A percentile compares a stretch with the other conserved stretches of the same genome.
These are phyloP conservation scores for Cladopsammia gracilis DNA, from an alignment of 64 coral and sea anemone species.

Conservation along the genomic window DNA sequence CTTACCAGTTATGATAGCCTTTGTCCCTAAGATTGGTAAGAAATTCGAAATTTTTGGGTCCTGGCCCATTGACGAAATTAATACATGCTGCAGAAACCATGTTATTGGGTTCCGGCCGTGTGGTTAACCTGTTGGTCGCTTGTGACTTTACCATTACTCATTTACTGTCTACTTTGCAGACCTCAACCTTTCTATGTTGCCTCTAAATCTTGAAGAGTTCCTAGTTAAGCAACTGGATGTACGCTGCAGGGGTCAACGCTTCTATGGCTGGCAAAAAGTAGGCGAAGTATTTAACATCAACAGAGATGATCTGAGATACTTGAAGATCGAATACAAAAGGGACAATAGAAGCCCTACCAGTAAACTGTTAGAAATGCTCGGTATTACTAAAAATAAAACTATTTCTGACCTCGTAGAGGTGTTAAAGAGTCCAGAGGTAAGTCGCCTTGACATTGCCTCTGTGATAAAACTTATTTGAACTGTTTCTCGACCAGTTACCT, in stretches of 20 bases:
- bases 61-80: no score
- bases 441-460: neutral
- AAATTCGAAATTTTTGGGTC: no score
- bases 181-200: neutral
- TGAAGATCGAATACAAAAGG: constrained; percentile 37
- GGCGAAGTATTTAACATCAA: neutral
- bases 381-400: neutral
- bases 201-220: neutral
- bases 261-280: constrained; percentile 32
- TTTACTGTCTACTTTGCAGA: neutral
- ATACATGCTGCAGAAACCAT: no score
- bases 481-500: no score
- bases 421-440: neutral
- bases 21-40: no score
- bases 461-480: neutral
- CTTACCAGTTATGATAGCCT: no score
- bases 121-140: no score
- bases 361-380: constrained; percentile 8
- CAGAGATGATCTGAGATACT: neutral
- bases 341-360: constrained; percentile 23
- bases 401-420: neutral
- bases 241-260: neutral
- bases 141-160: no score
- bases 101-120: no score
- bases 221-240: constrained; percentile 10